Evolutionary conservation across 2,113 vertebrate genomes (phyloP).

Genomic region (Scortum barcoo): DNA sequence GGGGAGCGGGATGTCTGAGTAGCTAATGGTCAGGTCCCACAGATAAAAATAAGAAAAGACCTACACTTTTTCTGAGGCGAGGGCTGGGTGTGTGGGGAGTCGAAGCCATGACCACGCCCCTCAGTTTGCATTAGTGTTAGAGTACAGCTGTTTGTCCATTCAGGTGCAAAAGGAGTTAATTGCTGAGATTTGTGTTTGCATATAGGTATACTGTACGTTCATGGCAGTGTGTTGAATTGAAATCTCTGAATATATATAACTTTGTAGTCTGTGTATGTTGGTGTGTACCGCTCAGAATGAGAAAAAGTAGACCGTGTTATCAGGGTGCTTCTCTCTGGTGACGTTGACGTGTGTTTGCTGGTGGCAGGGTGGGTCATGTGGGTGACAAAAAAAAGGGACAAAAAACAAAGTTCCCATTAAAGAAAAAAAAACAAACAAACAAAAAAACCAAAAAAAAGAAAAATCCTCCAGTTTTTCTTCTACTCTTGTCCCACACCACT

Average conservation of each 20-base stretch:
- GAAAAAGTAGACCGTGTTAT: slow-evolving; percentile 16
- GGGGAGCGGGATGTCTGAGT: not conserved
- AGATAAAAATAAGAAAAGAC: not conserved
- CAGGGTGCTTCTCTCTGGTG: slow-evolving; percentile 41
- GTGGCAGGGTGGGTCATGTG: slow-evolving; percentile 46
- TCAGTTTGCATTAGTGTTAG: slow-evolving; percentile 45
- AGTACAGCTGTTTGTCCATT: slow-evolving; percentile 37
- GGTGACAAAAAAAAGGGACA: slow-evolving; percentile 17
- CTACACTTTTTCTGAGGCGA: slow-evolving; percentile 6
- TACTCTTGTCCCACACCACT: not conserved
- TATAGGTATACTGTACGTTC: slow-evolving; percentile 46
- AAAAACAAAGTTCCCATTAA: slow-evolving; percentile 23
- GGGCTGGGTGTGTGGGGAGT: slow-evolving; percentile 15
- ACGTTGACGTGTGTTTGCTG: slow-evolving; percentile 54
- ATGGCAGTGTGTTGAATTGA: slow-evolving; percentile 46
- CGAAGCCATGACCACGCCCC: slow-evolving; percentile 30
- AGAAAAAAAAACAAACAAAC: slow-evolving; percentile 13
- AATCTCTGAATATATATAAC: slow-evolving; percentile 1
- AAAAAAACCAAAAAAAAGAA: slow-evolving; percentile 15
- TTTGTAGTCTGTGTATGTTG: not conserved
- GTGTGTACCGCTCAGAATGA: slow-evolving; percentile 34
- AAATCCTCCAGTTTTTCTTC: slow-evolving; percentile 22
- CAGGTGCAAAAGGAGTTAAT: slow-evolving; percentile 18
- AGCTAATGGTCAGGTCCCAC: slow-evolving; percentile 41
- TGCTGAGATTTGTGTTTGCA: slow-evolving; percentile 57